Percentiles rank a stretch among this genome's conserved stretches.
Evolutionary conservation across 2,888 invertebrate genomes (phyloP).

Genomic region (Drosophila macrospina): DNA sequence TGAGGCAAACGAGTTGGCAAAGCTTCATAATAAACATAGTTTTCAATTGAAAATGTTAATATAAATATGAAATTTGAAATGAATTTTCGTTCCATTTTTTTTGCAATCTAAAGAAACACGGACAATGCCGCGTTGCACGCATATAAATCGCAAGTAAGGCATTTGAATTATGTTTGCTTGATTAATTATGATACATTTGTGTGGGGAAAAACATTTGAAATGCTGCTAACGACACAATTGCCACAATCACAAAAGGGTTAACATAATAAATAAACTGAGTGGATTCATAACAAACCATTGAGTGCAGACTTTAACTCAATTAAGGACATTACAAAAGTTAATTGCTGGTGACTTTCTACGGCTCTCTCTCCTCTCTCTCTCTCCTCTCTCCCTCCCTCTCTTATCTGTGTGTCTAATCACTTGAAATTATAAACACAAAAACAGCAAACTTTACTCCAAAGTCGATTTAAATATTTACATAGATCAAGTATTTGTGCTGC

Average conservation of each 20-base stretch:
- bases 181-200: conserved; percentile 50
- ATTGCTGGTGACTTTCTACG: conserved; percentile 27
- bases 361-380: too few relatives aligned
- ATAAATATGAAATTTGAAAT: too few relatives aligned
- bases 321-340: conserved; percentile 35
- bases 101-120: background rate
- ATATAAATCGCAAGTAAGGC: conserved; percentile 6
- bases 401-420: conserved; percentile 29
- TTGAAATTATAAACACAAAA: conserved; percentile 35
- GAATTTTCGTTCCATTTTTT: too few relatives aligned
- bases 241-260: conserved; percentile 38
- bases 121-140: background rate
- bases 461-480: too few relatives aligned
- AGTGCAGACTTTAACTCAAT: conserved; percentile 54
- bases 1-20: too few relatives aligned
- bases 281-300: conserved; percentile 43
- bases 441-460: background rate
- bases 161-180: conserved; percentile 40
- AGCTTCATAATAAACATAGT: too few relatives aligned
- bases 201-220: conserved; percentile 30
- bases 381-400: background rate
- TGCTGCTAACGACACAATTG: conserved; percentile 44
- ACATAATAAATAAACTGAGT: conserved; percentile 28
- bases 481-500: too few relatives aligned
- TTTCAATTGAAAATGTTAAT: too few relatives aligned